A percentile compares a stretch with the other conserved stretches of the same genome.
phyloP scores from a whole-genome alignment of 1,140 invertebrate genomes.

The Agraylea sexmaculata region DNA sequence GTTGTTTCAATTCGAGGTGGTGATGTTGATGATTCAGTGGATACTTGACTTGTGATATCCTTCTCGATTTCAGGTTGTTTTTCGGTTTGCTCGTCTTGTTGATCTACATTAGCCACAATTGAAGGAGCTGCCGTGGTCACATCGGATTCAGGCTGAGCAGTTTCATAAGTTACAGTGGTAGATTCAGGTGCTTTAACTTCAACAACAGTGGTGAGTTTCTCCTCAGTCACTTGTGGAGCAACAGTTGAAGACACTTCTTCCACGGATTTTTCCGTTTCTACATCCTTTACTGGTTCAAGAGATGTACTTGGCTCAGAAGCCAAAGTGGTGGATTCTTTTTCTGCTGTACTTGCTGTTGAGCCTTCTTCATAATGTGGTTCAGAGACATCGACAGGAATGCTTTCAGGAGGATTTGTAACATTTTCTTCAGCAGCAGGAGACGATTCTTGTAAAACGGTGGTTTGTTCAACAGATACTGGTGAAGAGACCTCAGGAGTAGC shows the following conservation, averaged over 20 bases:
- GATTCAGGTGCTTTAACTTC: neutral
- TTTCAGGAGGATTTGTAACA: too few relatives aligned
- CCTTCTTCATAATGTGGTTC: too few relatives aligned
- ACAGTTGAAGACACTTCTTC: neutral
- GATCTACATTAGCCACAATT: neutral
- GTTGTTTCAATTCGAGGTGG: neutral
- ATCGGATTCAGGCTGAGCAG: neutral
- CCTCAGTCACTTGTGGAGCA: conserved; percentile 3
- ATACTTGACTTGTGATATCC: conserved; percentile 20
- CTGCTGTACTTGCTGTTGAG: too few relatives aligned
- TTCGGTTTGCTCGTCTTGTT: neutral
- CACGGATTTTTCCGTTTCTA: neutral
- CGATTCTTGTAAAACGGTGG: too few relatives aligned
- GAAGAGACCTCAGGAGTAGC: too few relatives aligned
- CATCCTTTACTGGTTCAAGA: neutral
- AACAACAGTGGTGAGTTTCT: neutral
- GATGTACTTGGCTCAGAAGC: too few relatives aligned
- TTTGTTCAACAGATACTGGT: too few relatives aligned
- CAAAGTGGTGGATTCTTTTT: too few relatives aligned
- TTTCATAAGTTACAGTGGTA: neutral
- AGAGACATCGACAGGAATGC: too few relatives aligned
- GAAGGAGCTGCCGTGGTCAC: neutral
- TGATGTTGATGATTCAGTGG: conserved; percentile 4
- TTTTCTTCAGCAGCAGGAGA: too few relatives aligned
- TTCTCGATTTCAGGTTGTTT: conserved; percentile 12